phyloP scores from a whole-genome alignment of 2,797 vertebrate species.

The Allobates femoralis region DNA sequence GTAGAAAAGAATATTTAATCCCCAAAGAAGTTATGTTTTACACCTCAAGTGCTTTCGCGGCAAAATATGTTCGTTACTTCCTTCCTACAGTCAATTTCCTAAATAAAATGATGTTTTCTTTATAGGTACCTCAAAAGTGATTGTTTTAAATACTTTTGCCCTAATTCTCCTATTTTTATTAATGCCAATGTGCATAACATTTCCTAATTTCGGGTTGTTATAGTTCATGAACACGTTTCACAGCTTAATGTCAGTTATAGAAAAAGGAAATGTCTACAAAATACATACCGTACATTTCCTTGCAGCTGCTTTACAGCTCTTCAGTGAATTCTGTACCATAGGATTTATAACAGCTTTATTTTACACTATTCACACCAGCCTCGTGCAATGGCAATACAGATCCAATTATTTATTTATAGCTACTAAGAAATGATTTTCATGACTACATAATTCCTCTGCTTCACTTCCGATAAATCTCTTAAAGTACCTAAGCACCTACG shows the following conservation, averaged over 20 bases:
- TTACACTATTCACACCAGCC: constrained; percentile 6
- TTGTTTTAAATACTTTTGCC: background rate
- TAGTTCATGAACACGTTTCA: background rate
- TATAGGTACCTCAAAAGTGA: background rate
- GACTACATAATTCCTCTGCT: background rate
- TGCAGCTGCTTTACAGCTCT: constrained; percentile 18
- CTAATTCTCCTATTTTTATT: background rate
- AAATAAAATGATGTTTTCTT: background rate
- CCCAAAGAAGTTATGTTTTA: background rate
- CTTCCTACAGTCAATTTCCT: background rate
- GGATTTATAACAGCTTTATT: constrained; percentile 19
- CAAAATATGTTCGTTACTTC: background rate
- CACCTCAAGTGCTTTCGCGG: background rate
- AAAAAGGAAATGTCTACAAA: constrained; percentile 19
- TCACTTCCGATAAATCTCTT: background rate
- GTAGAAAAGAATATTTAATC: constrained; percentile 9
- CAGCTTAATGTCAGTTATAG: background rate
- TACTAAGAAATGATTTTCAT: background rate
- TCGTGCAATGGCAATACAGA: background rate
- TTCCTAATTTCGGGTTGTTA: constrained; percentile 8
- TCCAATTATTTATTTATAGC: background rate
- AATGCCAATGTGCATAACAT: background rate
- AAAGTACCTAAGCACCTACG: background rate
- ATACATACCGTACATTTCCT: constrained; percentile 11
- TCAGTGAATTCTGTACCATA: background rate